Percentiles rank a stretch among this genome's conserved stretches.
Conservation (phyloP, 2,113 vertebrate genomes). For the Acrocephalus kingi region DNA sequence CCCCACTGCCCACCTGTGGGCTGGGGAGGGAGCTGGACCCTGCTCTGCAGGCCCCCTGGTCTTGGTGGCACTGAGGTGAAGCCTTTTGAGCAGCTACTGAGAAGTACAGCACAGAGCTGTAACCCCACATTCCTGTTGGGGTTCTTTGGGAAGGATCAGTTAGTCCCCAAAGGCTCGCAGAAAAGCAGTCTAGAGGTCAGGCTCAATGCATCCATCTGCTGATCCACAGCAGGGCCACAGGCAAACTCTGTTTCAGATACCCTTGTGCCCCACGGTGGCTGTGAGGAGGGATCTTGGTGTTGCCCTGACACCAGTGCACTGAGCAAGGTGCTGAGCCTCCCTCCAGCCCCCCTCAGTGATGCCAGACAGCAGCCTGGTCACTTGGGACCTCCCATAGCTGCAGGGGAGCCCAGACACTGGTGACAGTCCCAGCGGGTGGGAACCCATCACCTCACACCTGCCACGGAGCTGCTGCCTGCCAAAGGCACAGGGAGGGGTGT, state of each 20-base stretch:
- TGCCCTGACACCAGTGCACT: not conserved
- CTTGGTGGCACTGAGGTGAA: not conserved
- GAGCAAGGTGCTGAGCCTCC: not conserved
- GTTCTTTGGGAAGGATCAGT: not conserved
- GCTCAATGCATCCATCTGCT: not conserved
- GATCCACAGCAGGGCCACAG: not conserved
- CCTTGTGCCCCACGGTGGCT: accelerated
- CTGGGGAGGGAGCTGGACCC: not conserved
- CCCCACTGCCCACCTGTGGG: not conserved
- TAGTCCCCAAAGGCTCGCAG: not conserved
- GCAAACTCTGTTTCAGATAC: not conserved
- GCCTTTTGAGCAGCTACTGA: not conserved
- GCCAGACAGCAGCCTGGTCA: accelerated
- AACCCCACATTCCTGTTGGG: not conserved
- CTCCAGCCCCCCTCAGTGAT: not conserved
- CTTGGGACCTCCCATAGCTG: accelerated
- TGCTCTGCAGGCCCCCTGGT: not conserved
- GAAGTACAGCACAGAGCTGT: not conserved
- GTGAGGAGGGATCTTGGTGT: accelerated
- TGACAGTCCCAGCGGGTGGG: not conserved
- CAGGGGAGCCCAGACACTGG: not conserved
- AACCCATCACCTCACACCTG: not conserved
- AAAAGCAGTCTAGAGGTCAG: not conserved
- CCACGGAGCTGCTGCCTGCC: accelerated
- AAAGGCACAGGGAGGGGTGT: not conserved